A percentile compares a stretch with the other conserved stretches of the same genome.
phyloP scores from a whole-genome alignment of 2,888 invertebrate species.

The Himalopsyche tibetana region DNA sequence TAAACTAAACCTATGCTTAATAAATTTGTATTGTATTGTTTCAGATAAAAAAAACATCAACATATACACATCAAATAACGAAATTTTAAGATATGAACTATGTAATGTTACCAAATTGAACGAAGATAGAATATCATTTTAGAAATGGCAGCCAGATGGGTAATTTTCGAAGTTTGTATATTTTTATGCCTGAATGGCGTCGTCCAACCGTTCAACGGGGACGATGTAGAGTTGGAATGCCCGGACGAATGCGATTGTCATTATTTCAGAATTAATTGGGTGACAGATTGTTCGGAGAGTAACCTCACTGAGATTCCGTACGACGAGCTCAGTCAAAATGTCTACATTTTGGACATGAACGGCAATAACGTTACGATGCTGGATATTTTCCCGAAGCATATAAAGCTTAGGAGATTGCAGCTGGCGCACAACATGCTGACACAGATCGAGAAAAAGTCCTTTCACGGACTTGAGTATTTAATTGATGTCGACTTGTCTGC shows the following conservation, averaged over 20 bases:
- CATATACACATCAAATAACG: background rate
- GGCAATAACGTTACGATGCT: conserved; percentile 81
- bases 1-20: too few relatives aligned
- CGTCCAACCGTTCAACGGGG: conserved; percentile 73
- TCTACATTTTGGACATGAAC: conserved; percentile 84
- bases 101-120: background rate
- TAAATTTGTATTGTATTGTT: background rate
- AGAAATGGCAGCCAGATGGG: conserved; percentile 50
- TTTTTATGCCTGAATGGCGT: conserved; percentile 36
- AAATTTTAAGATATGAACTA: background rate
- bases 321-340: conserved; percentile 82
- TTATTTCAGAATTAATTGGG: conserved; percentile 86
- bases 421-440: conserved; percentile 82
- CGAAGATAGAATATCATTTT: background rate
- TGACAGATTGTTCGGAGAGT: conserved; percentile 86
- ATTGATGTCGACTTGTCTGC: conserved; percentile 84
- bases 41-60: background rate
- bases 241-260: conserved; percentile 86
- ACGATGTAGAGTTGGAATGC: conserved; percentile 82
- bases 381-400: conserved; percentile 80
- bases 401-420: conserved; percentile 83
- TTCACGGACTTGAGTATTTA: conserved; percentile 81
- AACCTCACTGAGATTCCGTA: conserved; percentile 83
- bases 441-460: conserved; percentile 79
- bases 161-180: conserved; percentile 48